Base-by-base conservation (phyloP, 2,797 vertebrate genomes). In the Silurus aristotelis region DNA sequence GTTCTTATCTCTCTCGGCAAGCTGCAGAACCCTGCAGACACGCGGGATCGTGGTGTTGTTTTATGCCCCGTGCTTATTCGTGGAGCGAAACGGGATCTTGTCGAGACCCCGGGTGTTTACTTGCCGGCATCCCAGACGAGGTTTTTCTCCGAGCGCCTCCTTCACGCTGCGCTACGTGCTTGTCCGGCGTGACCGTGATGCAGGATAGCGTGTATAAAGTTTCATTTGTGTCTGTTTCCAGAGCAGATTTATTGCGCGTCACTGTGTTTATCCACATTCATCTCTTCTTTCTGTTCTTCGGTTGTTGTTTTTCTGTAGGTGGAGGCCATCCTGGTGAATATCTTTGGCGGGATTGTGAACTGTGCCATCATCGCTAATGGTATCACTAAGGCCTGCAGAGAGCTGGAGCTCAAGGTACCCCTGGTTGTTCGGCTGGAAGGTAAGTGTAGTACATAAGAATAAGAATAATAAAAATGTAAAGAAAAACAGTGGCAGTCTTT, bases 281-380 rank as follows among this genome's bases (percentile, higher is more conserved):
- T 73, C 46, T 73, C 15, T 85, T 56, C 17, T 83, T 10, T 85
- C 1, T 83, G 48, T 4, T 6, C 19, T 71, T 1, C 31, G 0
- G 19, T 5, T 9, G 0, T 71, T 8, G 20, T 6, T 70, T 13
- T 0, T 19, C 8, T 76, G 46, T 90, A 99, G 98, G 98, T 99
- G 80, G 97, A 99, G 93, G 98, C 97, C 86, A 99, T 99, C 89
- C 94, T 99, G 25, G 96, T 99, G 7, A 99, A 99, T 91, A 99
- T 99, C 85, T 99, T 99, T 66, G 98, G 98, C 12, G 98, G 98
- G 38, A 99, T 99, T 0, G 98, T 99, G 87, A 99, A 99, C 93
- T 99, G 98, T 89, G 98, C 97, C 90, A 98, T 99, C 90, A 96
- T 99, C 63, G 98, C 98, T 91, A 99, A 98, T 0, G 98, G 98